These are phyloP conservation scores for Bovichtus diacanthus DNA, from an alignment of 2,797 vertebrate species.

Conservation along the genomic window DNA sequence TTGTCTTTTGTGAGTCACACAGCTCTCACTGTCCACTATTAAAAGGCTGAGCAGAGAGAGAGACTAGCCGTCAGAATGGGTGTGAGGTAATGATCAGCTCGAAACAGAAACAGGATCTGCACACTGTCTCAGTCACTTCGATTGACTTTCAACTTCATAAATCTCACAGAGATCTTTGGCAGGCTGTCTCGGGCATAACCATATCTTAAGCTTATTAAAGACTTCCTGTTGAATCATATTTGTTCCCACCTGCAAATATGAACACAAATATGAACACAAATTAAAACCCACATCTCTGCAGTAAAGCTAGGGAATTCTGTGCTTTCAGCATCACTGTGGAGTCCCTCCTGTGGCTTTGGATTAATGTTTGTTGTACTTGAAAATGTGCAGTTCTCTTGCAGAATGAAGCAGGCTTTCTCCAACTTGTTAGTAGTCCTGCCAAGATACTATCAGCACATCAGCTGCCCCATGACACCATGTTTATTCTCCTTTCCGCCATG, in stretches of 20 bases:
- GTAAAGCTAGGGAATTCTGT: no score
- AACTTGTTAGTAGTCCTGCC: no score
- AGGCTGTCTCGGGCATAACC: not conserved
- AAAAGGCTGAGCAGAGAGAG: not conserved
- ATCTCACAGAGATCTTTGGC: not conserved
- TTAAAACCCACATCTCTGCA: no score
- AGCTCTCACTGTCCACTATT: conserved; percentile 4
- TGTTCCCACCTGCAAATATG: no score
- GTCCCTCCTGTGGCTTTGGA: not conserved
- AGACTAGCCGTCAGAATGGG: not conserved
- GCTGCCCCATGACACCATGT: no score
- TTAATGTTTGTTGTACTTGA: not conserved
- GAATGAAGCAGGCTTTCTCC: no score
- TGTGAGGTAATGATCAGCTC: not conserved
- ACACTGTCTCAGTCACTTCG: not conserved
- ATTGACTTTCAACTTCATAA: not conserved
- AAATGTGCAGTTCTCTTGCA: not conserved
- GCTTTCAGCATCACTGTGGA: not conserved
- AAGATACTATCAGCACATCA: no score
- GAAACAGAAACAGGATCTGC: conserved; percentile 7
- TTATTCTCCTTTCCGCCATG: no score
- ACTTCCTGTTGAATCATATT: not conserved
- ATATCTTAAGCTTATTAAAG: no score
- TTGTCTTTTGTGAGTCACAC: conserved; percentile 20
- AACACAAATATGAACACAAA: no score